Evolutionary conservation across 2,888 invertebrate species (phyloP), one percentile per base, ranked within the genome.

Genomic region (Ephialtes manifestator): DNA sequence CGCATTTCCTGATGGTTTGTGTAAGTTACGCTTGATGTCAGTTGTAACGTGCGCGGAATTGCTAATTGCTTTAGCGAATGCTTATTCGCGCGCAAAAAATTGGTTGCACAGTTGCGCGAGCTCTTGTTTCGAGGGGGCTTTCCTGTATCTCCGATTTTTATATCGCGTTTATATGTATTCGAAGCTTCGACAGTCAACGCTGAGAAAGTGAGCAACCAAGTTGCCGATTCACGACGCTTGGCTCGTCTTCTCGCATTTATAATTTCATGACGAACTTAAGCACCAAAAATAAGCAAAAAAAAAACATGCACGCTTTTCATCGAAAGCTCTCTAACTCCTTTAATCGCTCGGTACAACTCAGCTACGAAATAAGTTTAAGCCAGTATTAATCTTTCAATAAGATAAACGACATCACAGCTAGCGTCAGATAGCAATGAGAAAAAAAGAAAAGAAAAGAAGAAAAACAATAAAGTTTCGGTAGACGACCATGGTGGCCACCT

Each of bases 401-500:
- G 88, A 88, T 76, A 74, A 43, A 87, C 89, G 87, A 90, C 88
- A 89, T 92, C 86, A 87, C 88, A 88, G 88, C 81, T 89, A 89
- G 88, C 90, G 87, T 88, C 84, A 75, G 63, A 91, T 90, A 92
- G 90, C 89, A 91, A 92, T 92, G 91, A 91, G 89, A 81, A 58
- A 76, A 76, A 78, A 79, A 68, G 75, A 11, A 46, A 46, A 60
- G 20, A 28, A 31, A 63, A 63, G 1, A 53, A 74, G 11, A 31
- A 39, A 43, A 39, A 51, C 31, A 67, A 20, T 63, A 71, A 83
- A 46, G 55, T 84, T 80, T 87, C 86, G 84, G 81, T 87, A 87
- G 89, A 88, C 89, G 89, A 91, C 92, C 91, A 92, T 92, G 92
- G 91, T 91, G 91, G 89, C 90, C 88, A 89, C 89, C 86, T 89